Base-by-base conservation (phyloP, 2,113 vertebrate species). In the Acrocephalus kingi region DNA sequence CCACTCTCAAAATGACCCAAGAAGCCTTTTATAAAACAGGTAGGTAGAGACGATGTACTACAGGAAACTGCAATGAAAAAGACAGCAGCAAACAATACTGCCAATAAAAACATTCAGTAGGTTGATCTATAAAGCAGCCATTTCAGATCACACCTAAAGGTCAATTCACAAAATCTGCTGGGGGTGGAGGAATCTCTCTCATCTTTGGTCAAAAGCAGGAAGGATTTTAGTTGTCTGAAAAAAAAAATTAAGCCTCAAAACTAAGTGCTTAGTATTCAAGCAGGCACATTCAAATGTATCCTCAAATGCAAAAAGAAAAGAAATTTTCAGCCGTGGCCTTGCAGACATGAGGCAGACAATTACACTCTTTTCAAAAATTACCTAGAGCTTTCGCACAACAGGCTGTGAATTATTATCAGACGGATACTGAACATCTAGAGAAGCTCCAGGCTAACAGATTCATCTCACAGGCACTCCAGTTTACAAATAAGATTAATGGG, bases 101-200 rank as follows among this genome's bases (percentile, higher is more conserved):
- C 63, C 78, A 85, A 85, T 54, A 79, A 84, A 92, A 92, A 39
- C 0, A 1, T 15, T 16, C 49, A 2, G 0, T 9, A 43, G 0
- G 0, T 58, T 62, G 25, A 76, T 48, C 45, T 51, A 79, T 23
- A 84, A 73, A 93, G 63, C 66, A 92, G 63, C 25, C 89, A 61
- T 89, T 89, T 96, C 56, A 85, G 30, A 46, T 69, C 22, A 66
- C 37, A 93, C 33, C 76, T 80, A 68, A 86, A 88, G 33, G 23
- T 67, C 76, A 88, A 46, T 58, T 76, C 15, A 78, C 4, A 1
- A 73, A 37, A 49, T 10, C 24, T 28, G 0, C 3, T 15, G 10
- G 10, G 14, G 3, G 11, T 46, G 3, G 5, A 14, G 4, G 6
- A 15, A 13, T 12, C 4, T 4, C 4, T 14, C 33, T 51, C 5